Evolutionary conservation across 1,140 invertebrate genomes (phyloP), one percentile per base, ranked within the genome.

Genomic region (Colletes latitarsis): DNA sequence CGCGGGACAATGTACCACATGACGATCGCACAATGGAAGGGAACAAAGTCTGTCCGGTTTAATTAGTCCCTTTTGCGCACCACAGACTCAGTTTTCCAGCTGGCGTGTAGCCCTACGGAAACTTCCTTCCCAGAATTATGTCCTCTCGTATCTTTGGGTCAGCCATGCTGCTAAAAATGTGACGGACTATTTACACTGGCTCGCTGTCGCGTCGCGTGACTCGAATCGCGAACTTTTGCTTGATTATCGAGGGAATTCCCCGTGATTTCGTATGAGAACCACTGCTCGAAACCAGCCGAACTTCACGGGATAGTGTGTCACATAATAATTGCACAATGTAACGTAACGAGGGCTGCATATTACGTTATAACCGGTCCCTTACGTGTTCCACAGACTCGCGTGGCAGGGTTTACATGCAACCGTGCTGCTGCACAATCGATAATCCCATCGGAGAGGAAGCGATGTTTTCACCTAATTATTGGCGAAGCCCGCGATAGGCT

Each of bases 391-490:
- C 15, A 10, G 39, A 63, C 30, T 17, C 15, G 49, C n/a, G 76
- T 39, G 46, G 60, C 57, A 21, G 17, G 74, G 66, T 77, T 69
- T 69, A 69, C 76, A 17, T n/a, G 58, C n/a, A n/a, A 21, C 10
- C 46, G n/a, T 30, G 57, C 4, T 58, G 19, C 39, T 12, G 49
- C 30, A 52, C 66, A 72, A 72, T 78, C 76, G 76, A 78, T 78
- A 78, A 78, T 78, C 76, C 68, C 46, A 63, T 72, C 46, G 43
- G 41, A 49, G 46, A 10, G 49, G 68, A n/a, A 9, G 14, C 68
- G 76, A 72, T 70, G 69, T 72, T 78, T 78, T 78, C 69, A 78
- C 68, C 76, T 78, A 78, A 78, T 78, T 78, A 78, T 78, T 49
- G 57, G 70, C 68, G 62, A 62, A 72, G 58, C 74, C 21, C 41